Conservation (phyloP, 2,113 vertebrate species). For the Carettochelys insculpta region DNA sequence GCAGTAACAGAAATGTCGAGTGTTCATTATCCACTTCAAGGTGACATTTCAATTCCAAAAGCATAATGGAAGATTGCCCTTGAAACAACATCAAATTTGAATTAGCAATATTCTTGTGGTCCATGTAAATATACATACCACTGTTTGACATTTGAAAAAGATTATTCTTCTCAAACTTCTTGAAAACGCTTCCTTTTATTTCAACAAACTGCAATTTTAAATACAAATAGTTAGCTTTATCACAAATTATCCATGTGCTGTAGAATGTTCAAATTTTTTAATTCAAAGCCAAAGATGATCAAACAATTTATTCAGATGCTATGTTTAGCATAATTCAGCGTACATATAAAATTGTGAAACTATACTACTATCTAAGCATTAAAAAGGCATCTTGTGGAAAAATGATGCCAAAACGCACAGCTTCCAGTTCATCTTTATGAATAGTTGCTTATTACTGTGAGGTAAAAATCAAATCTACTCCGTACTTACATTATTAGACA, state of each 20-base stretch:
- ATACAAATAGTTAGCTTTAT: conserved; percentile 47
- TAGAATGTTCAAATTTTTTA: not conserved
- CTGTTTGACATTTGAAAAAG: conserved; percentile 99
- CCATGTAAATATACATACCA: conserved; percentile 79
- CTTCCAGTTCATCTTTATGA: not conserved
- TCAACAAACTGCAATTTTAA: conserved; percentile 91
- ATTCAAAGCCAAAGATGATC: not conserved
- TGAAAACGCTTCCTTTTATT: conserved; percentile 99
- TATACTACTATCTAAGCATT: not conserved
- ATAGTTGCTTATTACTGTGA: not conserved
- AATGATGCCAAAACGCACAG: not conserved
- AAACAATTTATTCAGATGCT: not conserved
- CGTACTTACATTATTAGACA: conserved; percentile 97
- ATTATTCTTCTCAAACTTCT: conserved; percentile 99
- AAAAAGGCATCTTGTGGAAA: not conserved
- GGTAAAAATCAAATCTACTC: not conserved
- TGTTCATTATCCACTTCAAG: not conserved
- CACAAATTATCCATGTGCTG: not conserved
- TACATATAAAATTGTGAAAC: not conserved
- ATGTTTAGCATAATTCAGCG: not conserved
- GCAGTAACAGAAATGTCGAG: not conserved
- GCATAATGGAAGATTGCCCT: not conserved
- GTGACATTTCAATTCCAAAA: not conserved
- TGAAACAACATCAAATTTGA: not conserved
- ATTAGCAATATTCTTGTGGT: not conserved